Percentiles rank a stretch among this genome's conserved stretches.
phyloP scores from a whole-genome alignment of 2,797 vertebrate species.

The Onychomys arenicola region DNA sequence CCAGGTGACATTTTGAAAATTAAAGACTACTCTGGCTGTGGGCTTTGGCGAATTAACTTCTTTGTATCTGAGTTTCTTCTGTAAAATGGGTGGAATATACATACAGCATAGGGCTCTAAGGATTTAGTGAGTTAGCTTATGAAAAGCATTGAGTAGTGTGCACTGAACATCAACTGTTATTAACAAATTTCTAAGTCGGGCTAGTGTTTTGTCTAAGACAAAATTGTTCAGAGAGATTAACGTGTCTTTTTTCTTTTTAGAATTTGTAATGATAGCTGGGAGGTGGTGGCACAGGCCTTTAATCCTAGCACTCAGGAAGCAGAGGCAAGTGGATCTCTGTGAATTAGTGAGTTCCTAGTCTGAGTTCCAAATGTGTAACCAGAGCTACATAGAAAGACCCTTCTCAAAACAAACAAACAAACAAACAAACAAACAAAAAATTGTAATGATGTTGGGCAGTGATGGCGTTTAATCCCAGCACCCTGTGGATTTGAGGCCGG shows the following conservation, averaged over 20 bases:
- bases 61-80: not conserved
- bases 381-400: too few species aligned
- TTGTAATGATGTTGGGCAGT: too few species aligned
- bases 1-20: not conserved
- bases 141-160: not conserved
- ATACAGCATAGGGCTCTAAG: not conserved
- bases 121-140: not conserved
- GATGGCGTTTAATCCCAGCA: too few species aligned
- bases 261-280: not conserved
- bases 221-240: not conserved
- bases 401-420: too few species aligned
- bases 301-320: too few species aligned
- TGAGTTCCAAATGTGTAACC: too few species aligned
- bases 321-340: too few species aligned
- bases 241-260: not conserved
- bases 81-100: not conserved
- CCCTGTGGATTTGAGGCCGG: too few species aligned
- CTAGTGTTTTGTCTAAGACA: slow-evolving; percentile 14
- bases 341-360: too few species aligned
- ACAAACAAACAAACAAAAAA: too few species aligned
- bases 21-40: not conserved
- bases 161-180: not conserved
- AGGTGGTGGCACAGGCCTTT: too few species aligned
- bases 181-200: slow-evolving; percentile 26
- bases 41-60: not conserved